Evolutionary conservation across 2,888 invertebrate genomes (phyloP), one percentile per base, ranked within the genome.

Genomic region (Salpingus planirostris): DNA sequence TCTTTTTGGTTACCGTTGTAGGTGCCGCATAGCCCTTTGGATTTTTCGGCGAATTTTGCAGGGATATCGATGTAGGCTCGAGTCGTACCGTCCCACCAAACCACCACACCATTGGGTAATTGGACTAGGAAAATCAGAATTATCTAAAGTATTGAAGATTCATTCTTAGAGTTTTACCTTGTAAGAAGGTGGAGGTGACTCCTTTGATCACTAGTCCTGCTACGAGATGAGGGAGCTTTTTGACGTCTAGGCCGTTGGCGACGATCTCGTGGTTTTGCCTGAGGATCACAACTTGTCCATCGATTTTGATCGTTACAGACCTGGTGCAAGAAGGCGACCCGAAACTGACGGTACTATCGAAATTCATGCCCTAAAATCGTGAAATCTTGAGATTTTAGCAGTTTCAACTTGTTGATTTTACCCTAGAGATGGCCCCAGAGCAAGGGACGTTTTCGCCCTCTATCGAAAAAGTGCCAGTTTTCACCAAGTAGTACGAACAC

Each of bases 1-100:
- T 92, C 90, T 52, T 81, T 80, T 54, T 89, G 87, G 58, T 88
- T 88, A 13, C 77, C 69, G 50, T 87, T 88, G 60, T 89, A 93
- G 0, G 91, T 91, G 2, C 93, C 93, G 55, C 93, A 93, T 1
- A 93, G 73, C 42, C 93, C 93, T 66, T 69, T 70, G 0, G 83
- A 83, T 53, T 76, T 69, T 38, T 73, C 81, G 40, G 75, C 71
- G 50, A 80, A 80, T 13, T 68, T 65, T 0, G 85, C 70, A 0
- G 85, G 84, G 0, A 86, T 81, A 53, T 88, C 85, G 7, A 93
- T 72, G 49, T 90, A 89, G 0, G 83, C 81, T 15, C 89, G 70
- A 0, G 87, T 85, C 30, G 78, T 73, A 12, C 90, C 89, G 56
- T 93, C 91, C 92, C 92, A 93, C 80, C 87, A 84, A 4, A 93